Evolutionary conservation across 2,888 invertebrate genomes (phyloP), one percentile per base, ranked within the genome.

Genomic region (Metopia argyrocephala): DNA sequence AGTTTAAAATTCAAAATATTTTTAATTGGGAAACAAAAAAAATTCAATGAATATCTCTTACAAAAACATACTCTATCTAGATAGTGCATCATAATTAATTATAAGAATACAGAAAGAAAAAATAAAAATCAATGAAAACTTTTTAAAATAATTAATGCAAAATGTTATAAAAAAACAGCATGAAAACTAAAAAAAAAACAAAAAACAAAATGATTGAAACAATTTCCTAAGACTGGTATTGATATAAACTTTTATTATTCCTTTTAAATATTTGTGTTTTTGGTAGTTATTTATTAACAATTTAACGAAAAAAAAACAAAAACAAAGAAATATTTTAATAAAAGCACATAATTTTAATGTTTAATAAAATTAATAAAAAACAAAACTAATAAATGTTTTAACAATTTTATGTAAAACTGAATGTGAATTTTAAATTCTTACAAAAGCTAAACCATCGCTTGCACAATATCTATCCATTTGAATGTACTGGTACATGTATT

Each of bases 201-300:
- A 21, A 21, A 54, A 18, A 54, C 7, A 46, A 25, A 52, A 21
- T 46, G 46, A 64, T 38, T 38, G 7, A 61, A 45, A 70, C 20
- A 69, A 56, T 74, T 74, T 62, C 56, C 74, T 75, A 81, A 81
- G 81, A 81, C 81, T 81, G 81, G 78, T 81, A 78, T 81, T 75
- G 74, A 81, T 81, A 81, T 81, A 81, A 78, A 81, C 78, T 78
- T 66, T n/a, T n/a, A n/a, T n/a, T 65, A 65, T 56, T 78, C 56
- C 56, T 25, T 54, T 46, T 57, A 38, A 46, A 71, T 38, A 23
- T 25, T 76, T 61, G 54, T 71, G 50, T 81, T 31, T 64, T 61
- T 61, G 74, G 57, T 78, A 81, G 69, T 78, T 73, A 70, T 69
- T 69, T 12, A 31, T 3, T 3, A 31, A 31, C n/a, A n/a, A n/a